These are phyloP conservation scores for Nesoenas mayeri DNA, from an alignment of 2,113 vertebrate genomes.

Conservation along the genomic window DNA sequence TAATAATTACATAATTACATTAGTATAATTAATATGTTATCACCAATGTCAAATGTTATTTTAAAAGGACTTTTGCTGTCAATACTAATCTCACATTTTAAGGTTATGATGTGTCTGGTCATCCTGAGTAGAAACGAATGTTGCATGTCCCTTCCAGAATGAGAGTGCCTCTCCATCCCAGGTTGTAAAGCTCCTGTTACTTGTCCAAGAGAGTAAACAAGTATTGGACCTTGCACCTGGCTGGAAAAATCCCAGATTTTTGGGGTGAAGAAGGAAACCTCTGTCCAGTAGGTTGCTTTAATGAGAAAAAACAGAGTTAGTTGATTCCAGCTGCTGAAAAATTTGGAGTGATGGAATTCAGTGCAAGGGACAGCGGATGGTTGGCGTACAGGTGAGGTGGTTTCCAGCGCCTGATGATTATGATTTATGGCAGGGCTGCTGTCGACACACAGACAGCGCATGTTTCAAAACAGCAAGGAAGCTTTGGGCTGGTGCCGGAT, in stretches of 20 bases:
- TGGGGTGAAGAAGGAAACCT: conserved; percentile 9
- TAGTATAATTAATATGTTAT: not conserved
- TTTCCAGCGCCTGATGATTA: not conserved
- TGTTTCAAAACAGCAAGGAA: conserved; percentile 43
- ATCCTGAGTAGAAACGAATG: not conserved
- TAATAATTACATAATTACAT: not conserved
- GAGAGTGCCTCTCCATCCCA: not conserved
- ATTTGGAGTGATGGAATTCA: conserved; percentile 6
- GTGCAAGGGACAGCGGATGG: not conserved
- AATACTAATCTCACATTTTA: not conserved
- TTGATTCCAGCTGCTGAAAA: conserved; percentile 24
- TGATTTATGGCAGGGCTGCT: conserved; percentile 24
- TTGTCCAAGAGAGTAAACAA: conserved; percentile 32
- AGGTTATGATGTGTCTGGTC: not conserved
- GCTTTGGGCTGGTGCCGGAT: not conserved
- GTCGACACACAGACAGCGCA: not conserved
- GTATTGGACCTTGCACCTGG: conserved; percentile 3
- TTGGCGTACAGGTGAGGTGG: not conserved
- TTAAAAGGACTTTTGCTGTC: conserved; percentile 5
- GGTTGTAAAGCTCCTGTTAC: not conserved
- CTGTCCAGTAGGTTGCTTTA: conserved; percentile 3
- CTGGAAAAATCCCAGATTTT: conserved; percentile 21
- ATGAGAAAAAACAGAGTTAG: not conserved
- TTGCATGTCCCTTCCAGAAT: not conserved
- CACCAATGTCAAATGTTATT: not conserved